A percentile compares a stretch with the other conserved stretches of the same genome.
phyloP scores from a whole-genome alignment of 2,797 vertebrate species.

The Chaetophractus vellerosus region DNA sequence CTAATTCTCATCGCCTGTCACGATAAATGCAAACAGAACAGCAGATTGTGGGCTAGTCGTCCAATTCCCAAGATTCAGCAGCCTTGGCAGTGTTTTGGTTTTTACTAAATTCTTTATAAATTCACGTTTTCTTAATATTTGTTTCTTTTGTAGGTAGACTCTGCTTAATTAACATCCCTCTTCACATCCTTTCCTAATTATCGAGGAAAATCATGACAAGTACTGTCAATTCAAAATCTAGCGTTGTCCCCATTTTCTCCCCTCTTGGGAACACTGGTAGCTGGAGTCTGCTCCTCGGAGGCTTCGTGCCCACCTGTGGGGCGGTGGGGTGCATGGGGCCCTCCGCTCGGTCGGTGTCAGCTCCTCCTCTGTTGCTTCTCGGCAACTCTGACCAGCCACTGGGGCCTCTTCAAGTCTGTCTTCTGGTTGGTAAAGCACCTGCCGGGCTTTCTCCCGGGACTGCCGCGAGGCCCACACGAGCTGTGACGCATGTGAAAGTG shows the following conservation, averaged over 20 bases:
- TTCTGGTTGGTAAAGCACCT: no score
- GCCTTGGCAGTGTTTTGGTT: constrained; percentile 12
- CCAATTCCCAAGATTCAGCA: constrained; percentile 12
- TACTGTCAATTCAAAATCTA: neutral
- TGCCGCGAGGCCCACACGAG: no score
- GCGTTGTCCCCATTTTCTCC: neutral
- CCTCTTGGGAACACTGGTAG: neutral
- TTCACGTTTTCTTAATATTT: neutral
- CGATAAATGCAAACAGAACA: neutral
- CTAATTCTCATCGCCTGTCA: neutral
- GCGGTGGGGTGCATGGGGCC: neutral
- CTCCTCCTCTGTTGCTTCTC: neutral
- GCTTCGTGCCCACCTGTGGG: neutral
- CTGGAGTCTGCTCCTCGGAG: neutral
- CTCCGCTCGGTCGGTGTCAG: no score
- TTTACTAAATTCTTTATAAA: constrained; percentile 24
- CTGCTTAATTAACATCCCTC: neutral
- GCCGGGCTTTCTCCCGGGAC: no score
- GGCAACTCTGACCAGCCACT: neutral
- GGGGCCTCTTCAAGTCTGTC: neutral
- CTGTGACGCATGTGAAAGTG: neutral
- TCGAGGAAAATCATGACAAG: neutral
- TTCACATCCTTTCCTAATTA: constrained; percentile 41
- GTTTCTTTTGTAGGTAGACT: constrained; percentile 19
- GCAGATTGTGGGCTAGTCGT: neutral